Base-by-base conservation (phyloP, 2,113 vertebrate genomes). In the Serilophus lunatus region DNA sequence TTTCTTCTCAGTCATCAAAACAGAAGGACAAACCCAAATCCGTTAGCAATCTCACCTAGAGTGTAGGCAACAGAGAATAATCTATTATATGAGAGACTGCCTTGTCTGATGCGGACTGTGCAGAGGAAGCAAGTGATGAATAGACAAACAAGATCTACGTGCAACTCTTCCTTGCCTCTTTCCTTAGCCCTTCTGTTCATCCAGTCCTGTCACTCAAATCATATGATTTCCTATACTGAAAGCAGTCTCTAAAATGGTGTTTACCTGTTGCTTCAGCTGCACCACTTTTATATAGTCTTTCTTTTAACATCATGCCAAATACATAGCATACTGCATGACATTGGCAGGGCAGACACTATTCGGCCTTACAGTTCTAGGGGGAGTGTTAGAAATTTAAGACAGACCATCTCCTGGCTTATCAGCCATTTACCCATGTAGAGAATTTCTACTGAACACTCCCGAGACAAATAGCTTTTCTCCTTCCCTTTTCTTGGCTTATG, bases 401-500 rank as follows among this genome's bases (percentile, higher is more conserved):
- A 1, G 35, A 18, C 13, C 40, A 65, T 61, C 36, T 87, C 53
- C 44, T 47, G 65, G 10, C 70, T 25, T 19, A 23, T 45, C 76
- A 88, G 60, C 23, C 70, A 19, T 66, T 85, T 42, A 86, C 68
- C 20, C 50, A 38, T 8, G 14, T 28, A 69, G 54, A 65, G 29
- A 70, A 86, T 61, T 82, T 79, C 13, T 57, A 26, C 63, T 2
- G 2, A 92, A 45, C 29, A 29, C 0, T 3, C 20, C 44, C 31
- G 44, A 6, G 1, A 93, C 45, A 90, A 74, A 94, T 64, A 38
- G 69, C 45, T 57, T 76, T 93, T 69, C 42, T 50, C 75, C 50
- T 90, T 95, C 29, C 38, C 33, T 80, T 83, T 93, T 80, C 82
- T 74, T 65, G 54, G 82, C 54, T 70, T 96, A 94, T 96, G 93